These are phyloP conservation scores for Acanthosepion lycidas DNA, from an alignment of 2,888 invertebrate genomes.

Conservation along the genomic window DNA sequence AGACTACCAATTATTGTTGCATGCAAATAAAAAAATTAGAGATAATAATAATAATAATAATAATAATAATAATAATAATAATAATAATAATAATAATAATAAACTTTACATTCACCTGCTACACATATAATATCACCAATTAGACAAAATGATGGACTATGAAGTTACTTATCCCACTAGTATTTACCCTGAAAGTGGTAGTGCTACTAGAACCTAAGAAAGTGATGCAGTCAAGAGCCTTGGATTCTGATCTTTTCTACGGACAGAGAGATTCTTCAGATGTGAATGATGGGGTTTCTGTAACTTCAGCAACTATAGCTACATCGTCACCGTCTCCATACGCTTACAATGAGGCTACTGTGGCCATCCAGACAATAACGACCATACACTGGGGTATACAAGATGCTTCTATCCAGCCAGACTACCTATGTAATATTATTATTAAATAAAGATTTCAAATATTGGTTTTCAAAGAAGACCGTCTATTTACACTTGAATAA, in stretches of 20 bases:
- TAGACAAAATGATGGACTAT: slow-evolving; percentile 37
- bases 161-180: background rate
- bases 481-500: too few relatives aligned
- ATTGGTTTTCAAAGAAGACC: too few relatives aligned
- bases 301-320: background rate
- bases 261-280: background rate
- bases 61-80: too few relatives aligned
- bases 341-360: background rate
- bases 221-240: background rate
- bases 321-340: background rate
- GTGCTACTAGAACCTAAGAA: background rate
- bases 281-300: background rate
- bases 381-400: slow-evolving; percentile 33
- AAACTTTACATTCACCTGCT: background rate
- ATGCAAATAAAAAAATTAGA: too few relatives aligned
- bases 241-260: background rate
- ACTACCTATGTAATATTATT: background rate
- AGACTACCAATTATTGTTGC: too few relatives aligned
- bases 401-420: background rate
- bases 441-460: too few relatives aligned
- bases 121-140: background rate
- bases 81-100: too few relatives aligned
- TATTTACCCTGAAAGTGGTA: slow-evolving; percentile 34
- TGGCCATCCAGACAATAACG: background rate
- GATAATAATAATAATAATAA: too few relatives aligned